A percentile compares a stretch with the other conserved stretches of the same genome.
Evolutionary conservation across 2,113 vertebrate genomes (phyloP).

Genomic region (Leptocoma aspasia): DNA sequence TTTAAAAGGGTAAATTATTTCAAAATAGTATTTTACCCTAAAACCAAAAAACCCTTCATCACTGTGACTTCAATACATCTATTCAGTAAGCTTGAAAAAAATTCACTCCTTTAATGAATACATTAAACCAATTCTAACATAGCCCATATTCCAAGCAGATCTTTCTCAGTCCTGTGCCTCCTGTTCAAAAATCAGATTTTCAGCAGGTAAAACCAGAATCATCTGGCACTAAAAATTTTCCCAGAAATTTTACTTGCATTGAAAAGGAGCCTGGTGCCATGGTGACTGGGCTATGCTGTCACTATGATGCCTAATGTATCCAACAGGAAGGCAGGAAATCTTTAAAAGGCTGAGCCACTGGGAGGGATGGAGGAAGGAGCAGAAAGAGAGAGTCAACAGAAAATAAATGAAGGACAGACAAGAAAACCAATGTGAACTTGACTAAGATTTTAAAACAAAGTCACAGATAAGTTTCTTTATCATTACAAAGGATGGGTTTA

Average conservation of each 20-base stretch:
- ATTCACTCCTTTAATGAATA: neutral
- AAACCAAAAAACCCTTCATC: rapidly evolving
- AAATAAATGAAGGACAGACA: neutral
- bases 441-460: neutral
- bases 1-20: neutral
- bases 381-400: neutral
- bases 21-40: neutral
- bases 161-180: neutral
- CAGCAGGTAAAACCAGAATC: neutral
- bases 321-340: neutral
- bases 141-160: neutral
- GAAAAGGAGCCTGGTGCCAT: neutral
- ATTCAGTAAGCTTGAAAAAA: neutral
- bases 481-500: neutral
- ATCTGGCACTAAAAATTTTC: neutral
- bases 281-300: neutral
- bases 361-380: neutral
- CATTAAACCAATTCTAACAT: neutral
- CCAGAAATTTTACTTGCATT: neutral
- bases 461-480: neutral
- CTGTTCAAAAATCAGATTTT: neutral
- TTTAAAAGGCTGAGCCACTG: neutral
- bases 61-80: neutral
- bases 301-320: neutral
- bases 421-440: neutral